A percentile compares a stretch with the other conserved stretches of the same genome.
Conservation (phyloP, 2,113 vertebrate genomes). For the Rhinolophus ferrumequinum region DNA sequence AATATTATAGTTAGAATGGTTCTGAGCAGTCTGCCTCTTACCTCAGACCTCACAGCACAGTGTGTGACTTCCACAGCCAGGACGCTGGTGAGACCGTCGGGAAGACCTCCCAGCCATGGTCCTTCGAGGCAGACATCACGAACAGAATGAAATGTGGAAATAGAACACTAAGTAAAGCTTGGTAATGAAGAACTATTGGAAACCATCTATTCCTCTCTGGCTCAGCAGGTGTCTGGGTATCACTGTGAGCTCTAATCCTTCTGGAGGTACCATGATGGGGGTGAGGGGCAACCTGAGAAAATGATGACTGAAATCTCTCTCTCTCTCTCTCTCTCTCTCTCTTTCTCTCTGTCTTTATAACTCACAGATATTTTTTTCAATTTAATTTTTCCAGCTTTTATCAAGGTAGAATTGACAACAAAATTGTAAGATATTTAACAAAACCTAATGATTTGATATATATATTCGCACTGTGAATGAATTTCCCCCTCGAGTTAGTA, state of each 20-base stretch:
- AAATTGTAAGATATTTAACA: no score
- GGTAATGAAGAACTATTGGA: neutral
- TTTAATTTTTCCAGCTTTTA: neutral
- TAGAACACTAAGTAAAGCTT: neutral
- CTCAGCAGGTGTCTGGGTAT: neutral
- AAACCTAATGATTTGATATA: no score
- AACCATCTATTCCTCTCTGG: neutral
- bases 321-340: neutral
- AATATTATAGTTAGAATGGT: neutral
- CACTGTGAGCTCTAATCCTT: rapidly evolving
- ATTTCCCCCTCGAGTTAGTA: no score
- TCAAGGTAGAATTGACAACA: no score
- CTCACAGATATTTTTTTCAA: neutral
- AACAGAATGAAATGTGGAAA: neutral
- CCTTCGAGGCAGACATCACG: neutral
- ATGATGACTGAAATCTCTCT: neutral
- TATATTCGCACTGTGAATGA: no score
- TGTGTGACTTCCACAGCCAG: neutral
- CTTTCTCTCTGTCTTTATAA: neutral
- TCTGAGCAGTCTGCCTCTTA: no score
- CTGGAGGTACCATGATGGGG: neutral
- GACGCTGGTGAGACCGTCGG: neutral
- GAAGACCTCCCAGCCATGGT: neutral
- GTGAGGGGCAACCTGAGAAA: neutral
- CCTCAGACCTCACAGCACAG: neutral